Conservation (phyloP, 2,888 invertebrate species). For the Anorthoa munda region DNA sequence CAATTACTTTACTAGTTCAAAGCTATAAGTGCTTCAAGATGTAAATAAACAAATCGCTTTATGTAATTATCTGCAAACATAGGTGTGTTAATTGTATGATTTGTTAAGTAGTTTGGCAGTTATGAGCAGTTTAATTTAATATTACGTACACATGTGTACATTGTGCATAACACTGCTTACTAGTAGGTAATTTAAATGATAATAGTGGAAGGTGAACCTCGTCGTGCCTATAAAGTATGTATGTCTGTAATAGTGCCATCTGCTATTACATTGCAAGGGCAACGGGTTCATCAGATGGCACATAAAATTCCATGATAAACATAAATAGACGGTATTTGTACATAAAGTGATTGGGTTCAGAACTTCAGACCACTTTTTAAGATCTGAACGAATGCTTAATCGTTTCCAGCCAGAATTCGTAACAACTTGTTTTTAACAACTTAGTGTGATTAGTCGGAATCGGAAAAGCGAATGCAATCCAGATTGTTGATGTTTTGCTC, state of each 20-base stretch:
- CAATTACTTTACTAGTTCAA: neutral
- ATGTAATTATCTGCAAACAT: constrained; percentile 12
- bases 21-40: neutral
- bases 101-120: constrained; percentile 39
- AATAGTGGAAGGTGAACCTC: constrained; percentile 32
- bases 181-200: constrained; percentile 27
- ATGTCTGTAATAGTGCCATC: neutral
- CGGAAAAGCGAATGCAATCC: constrained; percentile 8
- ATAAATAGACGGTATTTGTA: neutral
- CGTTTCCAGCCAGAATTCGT: no score
- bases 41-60: neutral
- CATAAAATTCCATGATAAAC: constrained; percentile 3
- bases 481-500: constrained; percentile 16
- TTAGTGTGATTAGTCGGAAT: constrained; percentile 8
- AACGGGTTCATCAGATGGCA: neutral
- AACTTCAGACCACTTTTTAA: no score
- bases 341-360: no score
- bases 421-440: no score
- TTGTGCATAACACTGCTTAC: constrained; percentile 16
- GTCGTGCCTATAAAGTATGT: neutral
- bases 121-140: constrained; percentile 26
- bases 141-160: constrained; percentile 2
- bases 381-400: neutral
- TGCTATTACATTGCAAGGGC: constrained; percentile 27
- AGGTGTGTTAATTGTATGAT: constrained; percentile 9